Base-by-base conservation (phyloP, 1,140 invertebrate genomes). In the Microplitis demolitor region DNA sequence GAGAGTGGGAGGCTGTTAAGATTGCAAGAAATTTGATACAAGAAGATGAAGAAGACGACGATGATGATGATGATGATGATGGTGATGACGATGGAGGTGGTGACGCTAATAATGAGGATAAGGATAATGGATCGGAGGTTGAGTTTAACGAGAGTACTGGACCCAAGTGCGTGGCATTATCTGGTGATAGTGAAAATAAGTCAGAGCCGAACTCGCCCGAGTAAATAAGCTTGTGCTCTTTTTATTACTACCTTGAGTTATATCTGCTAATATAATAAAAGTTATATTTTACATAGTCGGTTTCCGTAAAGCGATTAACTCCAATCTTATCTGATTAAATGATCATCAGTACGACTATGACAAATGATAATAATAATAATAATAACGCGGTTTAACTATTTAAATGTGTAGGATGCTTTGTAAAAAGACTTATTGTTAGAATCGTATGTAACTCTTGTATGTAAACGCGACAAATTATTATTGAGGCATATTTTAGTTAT, bases 1-100 rank as follows among this genome's bases (percentile, higher is more conserved):
- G 98, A 85, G 98, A 99, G 86, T 98, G 96, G 85, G 93, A 97
- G 84, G 96, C 96, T 4, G 92, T 98, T 0, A 95, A 97, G 85
- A 85, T 98, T 75, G 96, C 96, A 3, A 88, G 95, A 77, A 94
- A 98, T 86, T 91, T 95, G 72, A 93, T 97, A 80, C 96, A 98
- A 72, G 93, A 95, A 24, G 95, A 96, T 11, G 95, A 96, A 0
- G 94, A 94, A 2, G 93, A 94, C 0, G 91, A 92, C 2, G 89
- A 91, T n/a, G 88, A 97, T 64, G 92, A 94, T 31, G 93, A 88
- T 14, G 85, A 89, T 4, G 71, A 35, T 67, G 92, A 93, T 1
- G 11, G 31, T 66, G 34, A 62, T 24, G 31, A 60, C 8, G 39
- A 72, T 3, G 35, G 61, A 31, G 68, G 61, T 11, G 37, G 61